Conservation (phyloP, 2,888 invertebrate genomes). For the Dioctria linearis region DNA sequence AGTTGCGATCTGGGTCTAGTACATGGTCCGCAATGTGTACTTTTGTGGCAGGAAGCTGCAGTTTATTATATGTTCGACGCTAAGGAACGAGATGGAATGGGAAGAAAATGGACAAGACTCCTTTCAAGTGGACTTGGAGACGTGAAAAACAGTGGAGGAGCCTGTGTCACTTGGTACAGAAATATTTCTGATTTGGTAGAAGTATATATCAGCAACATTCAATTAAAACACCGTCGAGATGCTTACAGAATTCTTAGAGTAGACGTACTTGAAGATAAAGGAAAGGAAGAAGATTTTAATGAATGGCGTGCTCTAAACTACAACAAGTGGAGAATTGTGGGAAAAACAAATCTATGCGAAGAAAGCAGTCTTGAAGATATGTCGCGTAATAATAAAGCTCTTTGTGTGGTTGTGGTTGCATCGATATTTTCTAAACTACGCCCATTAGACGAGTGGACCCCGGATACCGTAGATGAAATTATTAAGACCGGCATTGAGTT, state of each 20-base stretch:
- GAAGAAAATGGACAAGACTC: slow-evolving; percentile 60
- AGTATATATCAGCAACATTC: slow-evolving; percentile 68
- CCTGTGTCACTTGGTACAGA: slow-evolving; percentile 69
- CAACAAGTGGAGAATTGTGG: slow-evolving; percentile 69
- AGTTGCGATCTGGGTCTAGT: slow-evolving; percentile 68
- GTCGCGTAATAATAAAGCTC: slow-evolving; percentile 49
- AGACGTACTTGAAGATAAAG: slow-evolving; percentile 65
- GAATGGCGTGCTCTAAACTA: slow-evolving; percentile 64
- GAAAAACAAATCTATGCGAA: slow-evolving; percentile 63
- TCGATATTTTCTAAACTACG: slow-evolving; percentile 47
- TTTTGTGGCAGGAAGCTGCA: slow-evolving; percentile 70
- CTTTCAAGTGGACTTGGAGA: slow-evolving; percentile 48
- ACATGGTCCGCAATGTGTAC: slow-evolving; percentile 68
- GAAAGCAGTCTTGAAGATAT: slow-evolving; percentile 15
- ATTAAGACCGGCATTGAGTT: slow-evolving; percentile 54
- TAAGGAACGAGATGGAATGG: slow-evolving; percentile 67
- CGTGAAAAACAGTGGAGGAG: slow-evolving; percentile 63
- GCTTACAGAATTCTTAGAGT: slow-evolving; percentile 67
- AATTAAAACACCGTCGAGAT: slow-evolving; percentile 63
- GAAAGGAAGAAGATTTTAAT: slow-evolving; percentile 66
- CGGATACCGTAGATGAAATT: slow-evolving; percentile 56
- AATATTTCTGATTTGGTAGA: slow-evolving; percentile 67
- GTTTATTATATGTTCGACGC: slow-evolving; percentile 71
- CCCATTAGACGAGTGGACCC: slow-evolving; percentile 56
- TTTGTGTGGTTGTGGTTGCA: slow-evolving; percentile 55